A percentile compares a stretch with the other conserved stretches of the same genome.
Evolutionary conservation across 2,888 invertebrate species (phyloP).

Genomic region (Ptilodon capucinus): DNA sequence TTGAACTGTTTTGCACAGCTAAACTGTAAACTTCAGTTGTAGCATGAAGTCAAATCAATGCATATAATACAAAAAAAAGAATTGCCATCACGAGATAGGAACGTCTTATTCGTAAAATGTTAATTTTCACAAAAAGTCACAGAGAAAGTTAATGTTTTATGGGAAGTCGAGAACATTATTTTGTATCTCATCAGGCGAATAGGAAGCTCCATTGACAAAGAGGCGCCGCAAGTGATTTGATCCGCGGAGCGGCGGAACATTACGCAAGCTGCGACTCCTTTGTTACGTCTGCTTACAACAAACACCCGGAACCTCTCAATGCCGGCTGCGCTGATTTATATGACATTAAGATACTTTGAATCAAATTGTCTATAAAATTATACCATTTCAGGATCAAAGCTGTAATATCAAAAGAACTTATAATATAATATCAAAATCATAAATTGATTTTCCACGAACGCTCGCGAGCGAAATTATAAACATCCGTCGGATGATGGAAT

Average conservation of each 20-base stretch:
- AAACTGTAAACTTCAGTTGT: not conserved
- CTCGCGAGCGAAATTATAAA: not conserved
- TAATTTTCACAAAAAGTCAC: conserved; percentile 8
- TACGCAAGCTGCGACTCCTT: not conserved
- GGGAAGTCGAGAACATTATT: conserved; percentile 27
- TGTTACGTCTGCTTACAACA: not conserved
- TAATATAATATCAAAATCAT: not conserved
- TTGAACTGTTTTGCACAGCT: not conserved
- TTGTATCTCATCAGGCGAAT: conserved; percentile 34
- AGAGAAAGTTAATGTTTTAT: conserved; percentile 10
- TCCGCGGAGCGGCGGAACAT: conserved; percentile 8
- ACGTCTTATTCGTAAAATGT: conserved; percentile 9
- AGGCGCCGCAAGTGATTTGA: conserved; percentile 19
- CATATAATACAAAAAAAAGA: no score
- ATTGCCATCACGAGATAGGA: no score
- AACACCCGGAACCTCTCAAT: not conserved
- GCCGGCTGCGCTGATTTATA: not conserved
- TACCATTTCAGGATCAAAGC: not conserved
- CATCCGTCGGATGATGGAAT: not conserved
- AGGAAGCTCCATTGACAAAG: conserved; percentile 23
- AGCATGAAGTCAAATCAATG: no score
- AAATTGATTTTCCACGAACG: not conserved
- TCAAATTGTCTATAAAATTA: not conserved
- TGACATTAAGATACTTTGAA: not conserved
- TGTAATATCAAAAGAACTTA: not conserved